These are phyloP conservation scores for Lycocerus yunnanus DNA, from an alignment of 2,888 invertebrate species.

Conservation along the genomic window DNA sequence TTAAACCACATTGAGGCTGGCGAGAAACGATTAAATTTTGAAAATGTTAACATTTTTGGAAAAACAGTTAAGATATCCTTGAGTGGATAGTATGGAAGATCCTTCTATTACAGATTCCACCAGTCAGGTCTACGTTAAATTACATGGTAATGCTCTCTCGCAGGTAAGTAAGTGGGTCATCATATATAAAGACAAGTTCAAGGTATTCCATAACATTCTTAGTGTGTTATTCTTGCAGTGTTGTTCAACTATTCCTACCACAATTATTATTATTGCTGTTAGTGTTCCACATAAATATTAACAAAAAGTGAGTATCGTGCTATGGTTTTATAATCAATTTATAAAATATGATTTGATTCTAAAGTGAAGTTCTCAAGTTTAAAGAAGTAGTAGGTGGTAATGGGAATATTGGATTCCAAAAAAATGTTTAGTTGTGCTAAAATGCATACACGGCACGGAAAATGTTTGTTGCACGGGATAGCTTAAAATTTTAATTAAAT, in stretches of 20 bases:
- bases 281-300: slow-evolving; percentile 12
- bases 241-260: slow-evolving; percentile 14
- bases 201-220: slow-evolving; percentile 66
- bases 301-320: slow-evolving; percentile 11
- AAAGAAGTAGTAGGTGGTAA: background rate
- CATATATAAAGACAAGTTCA: slow-evolving; percentile 83
- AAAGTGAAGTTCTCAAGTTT: background rate
- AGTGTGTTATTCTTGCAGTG: slow-evolving; percentile 45
- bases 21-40: background rate
- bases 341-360: background rate
- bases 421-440: background rate
- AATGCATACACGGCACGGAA: background rate
- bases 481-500: no score
- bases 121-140: slow-evolving; percentile 19
- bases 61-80: background rate
- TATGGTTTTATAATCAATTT: background rate
- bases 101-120: slow-evolving; percentile 9
- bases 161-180: slow-evolving; percentile 70
- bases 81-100: background rate
- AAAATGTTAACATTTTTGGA: background rate
- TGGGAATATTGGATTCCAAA: background rate
- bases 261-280: slow-evolving; percentile 1
- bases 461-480: no score
- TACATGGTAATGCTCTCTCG: slow-evolving; percentile 34
- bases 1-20: background rate